These are phyloP conservation scores for Epizoanthus ramosus DNA, from an alignment of 92 coral and sea anemone genomes.

Conservation along the genomic window DNA sequence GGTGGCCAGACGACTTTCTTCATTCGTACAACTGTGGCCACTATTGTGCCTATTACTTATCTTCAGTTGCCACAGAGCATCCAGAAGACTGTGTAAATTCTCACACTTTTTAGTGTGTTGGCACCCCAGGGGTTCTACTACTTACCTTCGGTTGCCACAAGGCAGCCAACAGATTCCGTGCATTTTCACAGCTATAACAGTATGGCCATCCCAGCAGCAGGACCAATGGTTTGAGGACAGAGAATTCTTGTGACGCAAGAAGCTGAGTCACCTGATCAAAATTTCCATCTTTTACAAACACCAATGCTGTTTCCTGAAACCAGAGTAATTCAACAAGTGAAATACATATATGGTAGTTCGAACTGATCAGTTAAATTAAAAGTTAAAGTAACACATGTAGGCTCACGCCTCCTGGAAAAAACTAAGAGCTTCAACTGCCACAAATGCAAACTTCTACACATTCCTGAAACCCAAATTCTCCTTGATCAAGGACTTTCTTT, in stretches of 20 bases:
- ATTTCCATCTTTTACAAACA: conserved; percentile 83
- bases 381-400: no score
- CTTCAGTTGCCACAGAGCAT: background rate
- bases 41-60: background rate
- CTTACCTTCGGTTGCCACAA: conserved; percentile 90
- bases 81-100: background rate
- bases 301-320: conserved; percentile 86
- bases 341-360: background rate
- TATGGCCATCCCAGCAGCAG: conserved; percentile 95
- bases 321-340: background rate
- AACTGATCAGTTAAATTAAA: no score
- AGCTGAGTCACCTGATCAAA: conserved; percentile 71
- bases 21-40: no score
- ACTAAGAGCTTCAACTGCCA: no score
- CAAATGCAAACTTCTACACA: no score
- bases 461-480: no score
- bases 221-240: conserved; percentile 81
- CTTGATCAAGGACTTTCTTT: no score
- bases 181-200: conserved; percentile 95
- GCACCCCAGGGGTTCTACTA: background rate
- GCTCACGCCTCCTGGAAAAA: no score
- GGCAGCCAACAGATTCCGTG: conserved; percentile 80
- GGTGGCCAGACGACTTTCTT: no score
- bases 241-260: conserved; percentile 79
- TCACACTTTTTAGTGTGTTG: background rate